A percentile compares a stretch with the other conserved stretches of the same genome.
These are phyloP conservation scores for Cerceris ruficornis DNA, from an alignment of 2,888 invertebrate species.

Conservation along the genomic window DNA sequence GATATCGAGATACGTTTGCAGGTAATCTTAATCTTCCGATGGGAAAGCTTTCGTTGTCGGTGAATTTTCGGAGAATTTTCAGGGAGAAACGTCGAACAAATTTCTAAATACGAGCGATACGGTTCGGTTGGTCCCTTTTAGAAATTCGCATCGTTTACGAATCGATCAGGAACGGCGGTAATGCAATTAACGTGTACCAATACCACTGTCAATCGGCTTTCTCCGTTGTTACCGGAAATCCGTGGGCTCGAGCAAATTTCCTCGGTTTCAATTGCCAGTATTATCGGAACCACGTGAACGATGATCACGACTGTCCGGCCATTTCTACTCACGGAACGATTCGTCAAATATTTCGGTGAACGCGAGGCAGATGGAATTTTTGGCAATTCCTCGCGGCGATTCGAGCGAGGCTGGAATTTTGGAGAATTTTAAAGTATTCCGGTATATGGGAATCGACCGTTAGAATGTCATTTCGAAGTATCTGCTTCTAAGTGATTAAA, in stretches of 20 bases:
- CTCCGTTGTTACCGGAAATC: constrained; percentile 15
- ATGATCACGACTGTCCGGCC: constrained; percentile 44
- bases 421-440: not conserved
- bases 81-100: not conserved
- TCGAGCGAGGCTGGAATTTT: not conserved
- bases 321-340: constrained; percentile 42
- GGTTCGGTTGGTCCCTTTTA: not conserved
- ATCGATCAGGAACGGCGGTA: constrained; percentile 17
- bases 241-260: constrained; percentile 35
- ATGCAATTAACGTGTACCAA: constrained; percentile 42
- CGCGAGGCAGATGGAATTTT: constrained; percentile 54
- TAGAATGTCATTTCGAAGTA: too few species aligned
- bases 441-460: not conserved
- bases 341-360: constrained; percentile 61
- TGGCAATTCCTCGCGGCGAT: constrained; percentile 34
- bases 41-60: not conserved
- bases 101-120: not conserved
- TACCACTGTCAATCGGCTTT: constrained; percentile 36
- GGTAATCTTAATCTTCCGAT: not conserved
- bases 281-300: constrained; percentile 37
- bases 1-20: not conserved
- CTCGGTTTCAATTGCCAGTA: constrained; percentile 50
- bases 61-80: not conserved
- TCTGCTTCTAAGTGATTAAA: too few species aligned
- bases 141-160: constrained; percentile 3